Evolutionary conservation across 2,888 invertebrate genomes (phyloP).

Genomic region (Eucriotettix oculatus): DNA sequence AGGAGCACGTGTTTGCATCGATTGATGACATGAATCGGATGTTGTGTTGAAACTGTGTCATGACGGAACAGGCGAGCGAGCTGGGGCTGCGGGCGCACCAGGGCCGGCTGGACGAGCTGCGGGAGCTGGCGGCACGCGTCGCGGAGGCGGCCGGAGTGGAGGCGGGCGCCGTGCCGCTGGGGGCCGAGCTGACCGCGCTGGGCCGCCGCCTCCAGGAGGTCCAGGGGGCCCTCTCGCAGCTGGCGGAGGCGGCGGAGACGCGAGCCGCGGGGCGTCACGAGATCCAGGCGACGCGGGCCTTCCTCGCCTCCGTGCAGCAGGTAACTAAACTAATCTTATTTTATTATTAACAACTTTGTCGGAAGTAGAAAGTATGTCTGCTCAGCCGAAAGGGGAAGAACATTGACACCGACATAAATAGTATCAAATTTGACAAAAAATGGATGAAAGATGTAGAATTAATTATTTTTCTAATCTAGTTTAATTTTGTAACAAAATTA

Average conservation of each 20-base stretch:
- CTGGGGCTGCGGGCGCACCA: constrained; percentile 56
- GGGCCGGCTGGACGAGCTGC: constrained; percentile 47
- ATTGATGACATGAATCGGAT: neutral
- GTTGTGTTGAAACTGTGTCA: neutral
- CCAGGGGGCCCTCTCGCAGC: constrained; percentile 50
- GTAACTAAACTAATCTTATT: constrained; percentile 37
- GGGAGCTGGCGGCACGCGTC: constrained; percentile 58
- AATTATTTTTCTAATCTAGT: too few species aligned
- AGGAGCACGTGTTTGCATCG: neutral
- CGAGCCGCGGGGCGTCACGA: constrained; percentile 37
- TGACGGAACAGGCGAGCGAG: constrained; percentile 46
- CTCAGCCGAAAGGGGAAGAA: too few species aligned
- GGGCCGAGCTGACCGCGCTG: constrained; percentile 60
- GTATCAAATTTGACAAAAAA: too few species aligned
- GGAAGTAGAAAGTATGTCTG: too few species aligned
- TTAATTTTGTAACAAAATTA: too few species aligned
- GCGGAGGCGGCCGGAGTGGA: constrained; percentile 62
- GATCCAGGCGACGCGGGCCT: constrained; percentile 37
- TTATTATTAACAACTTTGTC: too few species aligned
- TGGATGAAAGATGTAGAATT: too few species aligned
- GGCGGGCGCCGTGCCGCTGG: constrained; percentile 44
- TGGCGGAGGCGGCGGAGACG: constrained; percentile 63
- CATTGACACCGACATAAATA: too few species aligned
- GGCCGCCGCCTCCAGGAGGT: constrained; percentile 60
- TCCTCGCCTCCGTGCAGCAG: constrained; percentile 59